Conservation (phyloP, 2,797 vertebrate species). For the Pagetopsis macropterus region DNA sequence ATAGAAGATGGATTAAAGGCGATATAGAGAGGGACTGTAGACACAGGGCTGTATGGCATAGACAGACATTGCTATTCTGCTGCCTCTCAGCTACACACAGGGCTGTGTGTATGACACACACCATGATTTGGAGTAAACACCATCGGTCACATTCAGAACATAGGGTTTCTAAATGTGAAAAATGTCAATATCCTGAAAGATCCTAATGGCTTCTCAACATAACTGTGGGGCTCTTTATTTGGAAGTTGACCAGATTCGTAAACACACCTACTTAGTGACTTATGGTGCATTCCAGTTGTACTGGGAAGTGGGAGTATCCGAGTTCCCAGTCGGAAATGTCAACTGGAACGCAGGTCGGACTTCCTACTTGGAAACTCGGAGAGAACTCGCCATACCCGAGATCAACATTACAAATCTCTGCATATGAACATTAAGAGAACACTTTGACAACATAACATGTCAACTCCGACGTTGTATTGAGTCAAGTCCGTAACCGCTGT, state of each 20-base stretch:
- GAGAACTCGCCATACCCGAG: too few relatives aligned
- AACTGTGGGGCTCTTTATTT: constrained; percentile 33
- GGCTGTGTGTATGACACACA: constrained; percentile 53
- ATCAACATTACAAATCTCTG: too few relatives aligned
- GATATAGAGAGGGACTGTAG: constrained; percentile 47
- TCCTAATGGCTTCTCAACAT: constrained; percentile 37
- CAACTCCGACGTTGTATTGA: not conserved
- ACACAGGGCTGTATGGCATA: constrained; percentile 47
- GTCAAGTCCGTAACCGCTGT: not conserved
- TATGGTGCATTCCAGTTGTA: too few relatives aligned
- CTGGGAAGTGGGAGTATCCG: too few relatives aligned
- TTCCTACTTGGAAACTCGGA: too few relatives aligned
- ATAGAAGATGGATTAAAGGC: constrained; percentile 68
- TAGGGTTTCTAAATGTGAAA: constrained; percentile 44
- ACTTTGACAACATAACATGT: too few relatives aligned
- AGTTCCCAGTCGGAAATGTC: too few relatives aligned
- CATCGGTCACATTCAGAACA: constrained; percentile 35
- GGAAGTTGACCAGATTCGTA: constrained; percentile 65
- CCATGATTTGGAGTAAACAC: constrained; percentile 41
- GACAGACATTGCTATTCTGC: constrained; percentile 60
- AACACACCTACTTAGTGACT: constrained; percentile 72
- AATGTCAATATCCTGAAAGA: constrained; percentile 27
- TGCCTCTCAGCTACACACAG: constrained; percentile 42
- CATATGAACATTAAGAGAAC: too few relatives aligned
- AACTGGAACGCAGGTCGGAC: too few relatives aligned